Percentiles rank a stretch among this genome's conserved stretches.
phyloP scores from a whole-genome alignment of 1,140 invertebrate species.

The Megathymus violae region DNA sequence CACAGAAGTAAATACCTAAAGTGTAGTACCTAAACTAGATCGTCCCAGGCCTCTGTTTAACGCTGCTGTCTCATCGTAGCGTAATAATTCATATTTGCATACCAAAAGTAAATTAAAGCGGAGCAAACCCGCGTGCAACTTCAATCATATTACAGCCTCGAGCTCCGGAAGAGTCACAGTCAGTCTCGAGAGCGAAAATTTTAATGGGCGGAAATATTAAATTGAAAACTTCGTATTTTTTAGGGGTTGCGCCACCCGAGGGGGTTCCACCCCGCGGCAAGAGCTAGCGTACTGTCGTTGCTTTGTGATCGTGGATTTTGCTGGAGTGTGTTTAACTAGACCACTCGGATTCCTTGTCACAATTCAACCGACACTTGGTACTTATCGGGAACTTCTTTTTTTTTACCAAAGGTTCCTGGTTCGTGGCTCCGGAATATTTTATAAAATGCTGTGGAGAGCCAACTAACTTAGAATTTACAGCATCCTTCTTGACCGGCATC shows the following conservation, averaged over 20 bases:
- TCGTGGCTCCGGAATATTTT: no score
- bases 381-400: no score
- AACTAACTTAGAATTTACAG: no score
- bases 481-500: no score
- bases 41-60: no score
- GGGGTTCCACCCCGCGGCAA: constrained; percentile 6
- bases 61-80: no score
- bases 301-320: constrained; percentile 11
- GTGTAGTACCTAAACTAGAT: no score
- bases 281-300: constrained; percentile 9
- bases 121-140: neutral
- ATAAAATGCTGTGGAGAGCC: no score
- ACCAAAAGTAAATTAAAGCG: neutral
- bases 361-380: no score
- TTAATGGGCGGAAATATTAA: constrained; percentile 26
- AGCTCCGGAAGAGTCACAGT: constrained; percentile 11
- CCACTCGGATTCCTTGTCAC: neutral
- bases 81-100: neutral
- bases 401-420: no score
- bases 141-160: neutral
- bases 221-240: constrained; percentile 30
- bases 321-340: neutral
- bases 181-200: constrained; percentile 11
- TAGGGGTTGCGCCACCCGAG: constrained; percentile 11
- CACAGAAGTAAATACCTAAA: no score